Percentiles rank a stretch among this genome's conserved stretches.
These are phyloP conservation scores for Adineta ricciae DNA, from an alignment of 2,888 invertebrate genomes.

Conservation along the genomic window DNA sequence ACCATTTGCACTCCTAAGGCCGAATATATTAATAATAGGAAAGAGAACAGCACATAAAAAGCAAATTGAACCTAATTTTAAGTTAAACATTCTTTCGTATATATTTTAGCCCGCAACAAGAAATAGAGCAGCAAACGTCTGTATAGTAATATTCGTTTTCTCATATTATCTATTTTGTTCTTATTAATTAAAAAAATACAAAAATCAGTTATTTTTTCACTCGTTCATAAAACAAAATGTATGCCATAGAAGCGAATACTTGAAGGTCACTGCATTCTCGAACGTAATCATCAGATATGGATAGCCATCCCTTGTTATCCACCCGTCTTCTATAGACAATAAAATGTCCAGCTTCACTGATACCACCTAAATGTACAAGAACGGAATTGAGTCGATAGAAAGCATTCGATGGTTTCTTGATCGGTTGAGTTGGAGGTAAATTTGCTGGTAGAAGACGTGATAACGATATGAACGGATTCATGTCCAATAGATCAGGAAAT, in stretches of 20 bases:
- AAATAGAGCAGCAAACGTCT: too few species aligned
- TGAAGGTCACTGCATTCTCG: conserved; percentile 68
- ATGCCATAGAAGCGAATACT: conserved; percentile 73
- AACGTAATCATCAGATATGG: conserved; percentile 73
- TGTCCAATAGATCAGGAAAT: conserved; percentile 73
- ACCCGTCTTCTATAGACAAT: conserved; percentile 69
- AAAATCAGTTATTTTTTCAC: conserved; percentile 34
- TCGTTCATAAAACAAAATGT: conserved; percentile 79
- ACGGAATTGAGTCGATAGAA: conserved; percentile 71
- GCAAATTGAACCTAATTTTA: too few species aligned
- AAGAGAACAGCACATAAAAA: too few species aligned
- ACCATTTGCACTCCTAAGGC: conserved; percentile 40
- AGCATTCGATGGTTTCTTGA: conserved; percentile 48
- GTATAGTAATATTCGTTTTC: too few species aligned
- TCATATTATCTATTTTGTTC: too few species aligned
- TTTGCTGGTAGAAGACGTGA: conserved; percentile 37
- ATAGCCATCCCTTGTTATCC: conserved; percentile 63
- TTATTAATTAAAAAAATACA: too few species aligned
- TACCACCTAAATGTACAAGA: conserved; percentile 78
- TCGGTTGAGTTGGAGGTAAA: conserved; percentile 37
- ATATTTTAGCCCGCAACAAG: too few species aligned
- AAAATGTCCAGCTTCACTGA: conserved; percentile 76
- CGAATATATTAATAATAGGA: too few species aligned
- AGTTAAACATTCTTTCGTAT: too few species aligned
- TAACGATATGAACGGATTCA: conserved; percentile 55